These are phyloP conservation scores for Anoura caudifer DNA, from an alignment of 2,113 vertebrate species.

Conservation along the genomic window DNA sequence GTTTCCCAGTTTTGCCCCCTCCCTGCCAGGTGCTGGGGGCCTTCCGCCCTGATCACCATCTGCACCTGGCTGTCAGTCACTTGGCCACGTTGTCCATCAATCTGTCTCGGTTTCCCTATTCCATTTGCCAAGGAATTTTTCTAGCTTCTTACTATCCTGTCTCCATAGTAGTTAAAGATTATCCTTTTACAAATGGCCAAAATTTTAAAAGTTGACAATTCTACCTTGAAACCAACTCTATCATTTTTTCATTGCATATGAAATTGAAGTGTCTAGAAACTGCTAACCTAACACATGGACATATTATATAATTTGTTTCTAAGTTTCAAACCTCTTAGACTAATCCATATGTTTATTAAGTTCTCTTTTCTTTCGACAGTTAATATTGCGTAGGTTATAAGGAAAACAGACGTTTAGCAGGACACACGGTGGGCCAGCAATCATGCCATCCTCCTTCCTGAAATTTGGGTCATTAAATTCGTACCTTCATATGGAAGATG, in stretches of 20 bases:
- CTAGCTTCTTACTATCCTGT: too few species aligned
- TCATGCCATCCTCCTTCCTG: background rate
- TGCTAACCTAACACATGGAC: background rate
- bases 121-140: too few species aligned
- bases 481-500: background rate
- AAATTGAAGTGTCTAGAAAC: background rate
- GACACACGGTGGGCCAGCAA: background rate
- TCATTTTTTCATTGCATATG: background rate
- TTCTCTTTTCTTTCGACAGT: background rate
- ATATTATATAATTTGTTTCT: background rate
- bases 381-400: background rate
- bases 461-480: background rate
- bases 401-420: background rate
- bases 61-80: too few species aligned
- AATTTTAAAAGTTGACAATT: background rate
- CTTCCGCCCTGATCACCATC: too few species aligned
- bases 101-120: too few species aligned
- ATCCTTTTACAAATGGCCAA: background rate
- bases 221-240: background rate
- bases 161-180: background rate
- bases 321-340: background rate
- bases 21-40: too few species aligned
- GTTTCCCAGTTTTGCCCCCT: too few species aligned
- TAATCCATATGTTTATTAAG: background rate
- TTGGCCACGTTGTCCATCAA: too few species aligned